Conservation (phyloP, 2,797 vertebrate species). For the Dendrocincla fuliginosa region DNA sequence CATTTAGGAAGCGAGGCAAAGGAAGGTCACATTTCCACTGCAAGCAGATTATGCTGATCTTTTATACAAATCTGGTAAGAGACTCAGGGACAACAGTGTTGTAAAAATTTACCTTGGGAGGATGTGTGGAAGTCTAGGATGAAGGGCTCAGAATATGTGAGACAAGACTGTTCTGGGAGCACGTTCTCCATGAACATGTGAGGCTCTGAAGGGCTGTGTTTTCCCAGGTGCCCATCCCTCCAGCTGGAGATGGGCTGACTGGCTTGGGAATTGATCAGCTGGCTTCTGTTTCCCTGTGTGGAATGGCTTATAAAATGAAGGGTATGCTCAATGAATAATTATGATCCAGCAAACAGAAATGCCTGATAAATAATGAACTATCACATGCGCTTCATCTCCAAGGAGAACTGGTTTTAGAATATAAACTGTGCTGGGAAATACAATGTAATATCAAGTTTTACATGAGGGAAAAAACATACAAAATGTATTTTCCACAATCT, state of each 20-base stretch:
- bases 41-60: neutral
- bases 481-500: neutral
- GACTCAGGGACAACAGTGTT: neutral
- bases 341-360: neutral
- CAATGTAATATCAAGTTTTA: neutral
- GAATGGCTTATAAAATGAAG: neutral
- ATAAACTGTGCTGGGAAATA: neutral
- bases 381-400: neutral
- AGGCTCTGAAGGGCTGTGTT: neutral
- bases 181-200: neutral
- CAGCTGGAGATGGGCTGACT: neutral
- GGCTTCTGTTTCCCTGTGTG: neutral
- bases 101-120: neutral
- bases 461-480: fast-evolving
- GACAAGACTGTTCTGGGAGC: neutral
- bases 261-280: neutral
- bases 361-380: neutral
- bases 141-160: neutral
- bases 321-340: neutral
- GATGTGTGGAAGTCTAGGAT: neutral
- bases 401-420: neutral
- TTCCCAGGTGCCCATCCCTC: neutral
- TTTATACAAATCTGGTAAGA: neutral
- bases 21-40: neutral
- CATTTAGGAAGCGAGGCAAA: neutral